These are phyloP conservation scores for Barypeithes pellucidus DNA, from an alignment of 2,888 invertebrate genomes.

Conservation along the genomic window DNA sequence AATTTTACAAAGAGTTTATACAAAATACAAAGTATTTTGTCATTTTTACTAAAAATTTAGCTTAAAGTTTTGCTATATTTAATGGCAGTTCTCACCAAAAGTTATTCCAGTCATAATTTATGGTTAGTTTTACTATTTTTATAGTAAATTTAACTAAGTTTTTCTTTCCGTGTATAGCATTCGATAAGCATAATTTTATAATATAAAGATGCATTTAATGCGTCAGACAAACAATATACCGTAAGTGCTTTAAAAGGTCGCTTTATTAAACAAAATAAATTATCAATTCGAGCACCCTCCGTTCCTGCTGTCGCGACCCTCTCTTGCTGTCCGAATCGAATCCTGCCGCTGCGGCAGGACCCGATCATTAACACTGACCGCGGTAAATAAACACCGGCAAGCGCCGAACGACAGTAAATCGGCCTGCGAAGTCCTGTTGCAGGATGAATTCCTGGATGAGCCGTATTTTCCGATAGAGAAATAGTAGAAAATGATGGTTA, in stretches of 20 bases:
- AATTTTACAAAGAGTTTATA: too few relatives aligned
- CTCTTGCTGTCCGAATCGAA: slow-evolving; percentile 53
- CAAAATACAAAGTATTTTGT: too few relatives aligned
- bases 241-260: neutral
- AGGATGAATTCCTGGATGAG: slow-evolving; percentile 36
- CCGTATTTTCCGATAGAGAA: slow-evolving; percentile 31
- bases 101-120: too few relatives aligned
- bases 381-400: slow-evolving; percentile 55
- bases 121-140: too few relatives aligned
- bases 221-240: neutral
- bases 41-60: too few relatives aligned
- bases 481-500: too few relatives aligned
- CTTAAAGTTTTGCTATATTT: too few relatives aligned
- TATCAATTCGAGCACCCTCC: slow-evolving; percentile 33
- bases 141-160: too few relatives aligned
- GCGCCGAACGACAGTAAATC: slow-evolving; percentile 46
- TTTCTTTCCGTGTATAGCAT: too few relatives aligned
- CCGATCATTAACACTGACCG: slow-evolving; percentile 55
- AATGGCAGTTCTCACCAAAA: too few relatives aligned
- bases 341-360: slow-evolving; percentile 47
- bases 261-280: slow-evolving; percentile 48
- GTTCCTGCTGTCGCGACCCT: slow-evolving; percentile 34
- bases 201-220: too few relatives aligned
- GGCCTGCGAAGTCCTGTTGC: slow-evolving; percentile 39
- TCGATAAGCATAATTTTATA: too few relatives aligned